These are phyloP conservation scores for Drosophila mimetica DNA, from an alignment of 2,888 invertebrate species.

Conservation along the genomic window DNA sequence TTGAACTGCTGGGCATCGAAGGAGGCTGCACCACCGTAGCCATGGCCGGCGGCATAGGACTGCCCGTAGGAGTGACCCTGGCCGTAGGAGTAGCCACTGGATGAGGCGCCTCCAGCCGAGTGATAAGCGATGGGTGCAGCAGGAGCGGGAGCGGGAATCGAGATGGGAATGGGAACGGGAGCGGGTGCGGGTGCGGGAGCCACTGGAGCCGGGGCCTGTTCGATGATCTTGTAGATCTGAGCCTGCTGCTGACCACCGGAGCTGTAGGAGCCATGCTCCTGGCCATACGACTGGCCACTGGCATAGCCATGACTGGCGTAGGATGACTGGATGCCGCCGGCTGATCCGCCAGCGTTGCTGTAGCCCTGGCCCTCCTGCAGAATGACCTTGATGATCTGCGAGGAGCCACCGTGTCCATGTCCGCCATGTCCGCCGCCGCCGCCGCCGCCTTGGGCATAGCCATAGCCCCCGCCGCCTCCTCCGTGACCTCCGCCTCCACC, in stretches of 20 bases:
- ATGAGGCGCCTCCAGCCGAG: constrained; percentile 8
- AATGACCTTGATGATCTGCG: constrained; percentile 74
- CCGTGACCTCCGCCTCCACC: constrained; percentile 38
- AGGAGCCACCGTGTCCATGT: constrained; percentile 40
- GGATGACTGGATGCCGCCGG: constrained; percentile 22
- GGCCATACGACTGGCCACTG: constrained; percentile 38
- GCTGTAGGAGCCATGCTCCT: constrained; percentile 28
- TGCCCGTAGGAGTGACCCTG: constrained; percentile 43
- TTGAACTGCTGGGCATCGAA: constrained; percentile 56
- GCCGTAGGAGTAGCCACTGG: constrained; percentile 48
- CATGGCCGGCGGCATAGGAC: constrained; percentile 59
- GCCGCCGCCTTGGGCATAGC: constrained; percentile 46
- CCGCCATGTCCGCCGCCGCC: constrained; percentile 38
- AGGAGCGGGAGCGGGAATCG: constrained; percentile 40
- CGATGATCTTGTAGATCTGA: constrained; percentile 72
- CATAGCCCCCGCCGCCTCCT: constrained; percentile 22
- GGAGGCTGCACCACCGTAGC: constrained; percentile 46
- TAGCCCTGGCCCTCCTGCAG: constrained; percentile 53
- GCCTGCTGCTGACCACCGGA: constrained; percentile 38
- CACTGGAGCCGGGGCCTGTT: constrained; percentile 50
- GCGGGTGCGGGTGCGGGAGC: constrained; percentile 48
- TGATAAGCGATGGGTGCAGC: constrained; percentile 50
- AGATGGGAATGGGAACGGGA: constrained; percentile 49
- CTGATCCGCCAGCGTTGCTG: constrained; percentile 42
- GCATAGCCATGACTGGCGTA: constrained; percentile 42